Base-by-base conservation (phyloP, 2,888 invertebrate species). In the Drosophila ezoana region DNA sequence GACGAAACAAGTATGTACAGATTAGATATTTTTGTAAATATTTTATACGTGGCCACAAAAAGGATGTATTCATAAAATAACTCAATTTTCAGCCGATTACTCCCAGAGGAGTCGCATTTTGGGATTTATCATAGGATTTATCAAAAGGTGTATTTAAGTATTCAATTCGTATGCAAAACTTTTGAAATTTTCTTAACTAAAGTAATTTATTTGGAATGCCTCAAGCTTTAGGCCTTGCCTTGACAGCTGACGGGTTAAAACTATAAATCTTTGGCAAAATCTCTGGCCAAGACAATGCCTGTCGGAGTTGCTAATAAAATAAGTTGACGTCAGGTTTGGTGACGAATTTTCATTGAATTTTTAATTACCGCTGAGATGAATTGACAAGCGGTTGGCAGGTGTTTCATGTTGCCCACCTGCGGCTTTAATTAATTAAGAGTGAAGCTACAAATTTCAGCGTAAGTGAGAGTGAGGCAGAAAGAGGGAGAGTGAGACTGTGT, bases 301-400 rank as follows among this genome's bases (percentile, higher is more conserved):
- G 44, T 35, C 54, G 43, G 53, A 67, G 61, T 45, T 41, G 44
- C 61, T 51, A 45, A 69, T 66, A 49, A 72, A 58, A 43, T 61
- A 33, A 49, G 72, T 40, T 60, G 37, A 61, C 49, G 54, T 53
- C 54, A 61, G 45, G 38, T 11, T 14, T 60, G 60, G 35, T 68
- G 64, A 58, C 57, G 56, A 70, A 47, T 70, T 58, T 65, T 40
- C 62, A 60, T 59, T 65, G 78, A 82, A 82, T 85, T 82, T 85
- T 66, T 78, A 78, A 85, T 76, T 76, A 81, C 61, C 62, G 44
- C 51, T 62, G 62, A 67, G 60, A 70, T 63, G 70, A 83, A 86
- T 72, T 86, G 87, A 83, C 87, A 86, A 65, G 76, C 57, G 62
- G 54, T 59, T 83, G 82, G 49, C 82, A 86, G 83, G 70, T 73